phyloP scores from a whole-genome alignment of 92 coral and sea anemone genomes.

The Epizoanthus ramosus region DNA sequence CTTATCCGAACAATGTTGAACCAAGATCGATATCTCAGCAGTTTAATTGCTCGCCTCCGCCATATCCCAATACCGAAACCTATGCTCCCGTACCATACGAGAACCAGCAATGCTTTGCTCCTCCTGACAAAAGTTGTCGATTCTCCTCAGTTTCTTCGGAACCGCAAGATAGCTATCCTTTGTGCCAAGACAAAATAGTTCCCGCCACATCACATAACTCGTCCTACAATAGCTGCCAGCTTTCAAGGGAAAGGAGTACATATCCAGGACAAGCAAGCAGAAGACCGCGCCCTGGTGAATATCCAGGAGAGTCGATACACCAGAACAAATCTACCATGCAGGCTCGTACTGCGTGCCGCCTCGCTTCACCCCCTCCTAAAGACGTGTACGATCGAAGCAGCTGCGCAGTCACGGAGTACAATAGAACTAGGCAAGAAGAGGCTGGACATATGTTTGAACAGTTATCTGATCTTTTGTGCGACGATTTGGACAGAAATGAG shows the following conservation, averaged over 20 bases:
- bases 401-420: constrained; percentile 15
- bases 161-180: neutral
- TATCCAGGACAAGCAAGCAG: constrained; percentile 5
- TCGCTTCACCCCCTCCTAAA: constrained; percentile 56
- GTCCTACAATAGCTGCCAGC: constrained; percentile 22
- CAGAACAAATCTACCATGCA: constrained; percentile 10
- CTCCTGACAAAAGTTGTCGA: constrained; percentile 31
- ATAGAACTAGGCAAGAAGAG: constrained; percentile 41
- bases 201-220: neutral
- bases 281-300: constrained; percentile 13
- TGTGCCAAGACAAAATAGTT: constrained; percentile 5
- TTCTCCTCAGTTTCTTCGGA: constrained; percentile 9
- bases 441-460: constrained; percentile 78
- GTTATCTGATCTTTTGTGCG: constrained; percentile 84
- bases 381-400: constrained; percentile 36
- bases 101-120: constrained; percentile 4
- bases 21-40: constrained; percentile 46
- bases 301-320: constrained; percentile 17
- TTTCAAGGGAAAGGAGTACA: neutral
- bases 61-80: constrained; percentile 52
- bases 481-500: constrained; percentile 91
- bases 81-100: constrained; percentile 45
- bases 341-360: constrained; percentile 76
- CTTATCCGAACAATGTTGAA: neutral
- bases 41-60: constrained; percentile 47